Conservation (phyloP, 2,888 invertebrate genomes). For the Torymus aiolomorphi region DNA sequence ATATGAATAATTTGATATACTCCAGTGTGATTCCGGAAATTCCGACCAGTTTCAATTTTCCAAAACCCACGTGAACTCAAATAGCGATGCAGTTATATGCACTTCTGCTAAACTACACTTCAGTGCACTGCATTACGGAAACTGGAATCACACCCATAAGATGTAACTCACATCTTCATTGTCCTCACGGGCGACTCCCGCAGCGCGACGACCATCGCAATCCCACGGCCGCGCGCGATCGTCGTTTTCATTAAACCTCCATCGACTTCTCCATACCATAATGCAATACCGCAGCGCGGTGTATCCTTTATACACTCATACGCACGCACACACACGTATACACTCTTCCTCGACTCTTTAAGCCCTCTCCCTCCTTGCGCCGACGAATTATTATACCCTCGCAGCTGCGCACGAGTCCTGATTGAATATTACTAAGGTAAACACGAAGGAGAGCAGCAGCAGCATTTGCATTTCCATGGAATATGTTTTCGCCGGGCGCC, state of each 20-base stretch:
- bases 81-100: too few relatives aligned
- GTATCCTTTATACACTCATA: too few relatives aligned
- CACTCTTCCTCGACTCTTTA: too few relatives aligned
- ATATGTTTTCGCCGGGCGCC: conserved; percentile 42
- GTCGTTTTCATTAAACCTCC: conserved; percentile 29
- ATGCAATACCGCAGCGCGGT: background rate
- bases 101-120: too few relatives aligned
- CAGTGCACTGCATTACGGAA: too few relatives aligned
- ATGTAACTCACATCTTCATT: too few relatives aligned
- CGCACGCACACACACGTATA: too few relatives aligned
- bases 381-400: conserved; percentile 18
- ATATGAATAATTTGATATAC: too few relatives aligned
- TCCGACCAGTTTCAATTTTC: too few relatives aligned
- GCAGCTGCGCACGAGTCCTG: conserved; percentile 26
- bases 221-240: background rate
- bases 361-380: background rate
- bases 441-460: conserved; percentile 27
- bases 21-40: too few relatives aligned
- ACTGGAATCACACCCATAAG: too few relatives aligned
- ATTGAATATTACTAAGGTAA: conserved; percentile 57
- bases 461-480: conserved; percentile 54
- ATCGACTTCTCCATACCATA: conserved; percentile 12
- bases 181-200: background rate
- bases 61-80: too few relatives aligned
- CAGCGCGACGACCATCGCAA: background rate